Conservation (phyloP, 2,888 invertebrate genomes). For the Sarcophaga variegata region DNA sequence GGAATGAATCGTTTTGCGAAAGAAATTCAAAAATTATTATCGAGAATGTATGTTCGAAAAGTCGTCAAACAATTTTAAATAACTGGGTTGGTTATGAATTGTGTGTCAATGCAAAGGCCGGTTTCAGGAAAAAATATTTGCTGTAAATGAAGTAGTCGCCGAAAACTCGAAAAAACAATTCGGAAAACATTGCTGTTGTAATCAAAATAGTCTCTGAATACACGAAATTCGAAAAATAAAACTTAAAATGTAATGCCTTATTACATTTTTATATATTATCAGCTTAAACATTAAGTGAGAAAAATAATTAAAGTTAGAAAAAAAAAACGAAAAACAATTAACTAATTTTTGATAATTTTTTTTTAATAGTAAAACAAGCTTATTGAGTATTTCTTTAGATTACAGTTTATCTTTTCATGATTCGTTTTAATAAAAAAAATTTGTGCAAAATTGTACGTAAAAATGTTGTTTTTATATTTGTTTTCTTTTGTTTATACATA, state of each 20-base stretch:
- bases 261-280: conserved; percentile 42
- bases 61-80: too few relatives aligned
- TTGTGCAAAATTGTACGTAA: conserved; percentile 64
- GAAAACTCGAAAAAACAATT: too few relatives aligned
- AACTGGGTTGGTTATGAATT: too few relatives aligned
- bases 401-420: conserved; percentile 25
- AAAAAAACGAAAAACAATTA: conserved; percentile 48
- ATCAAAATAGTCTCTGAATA: too few relatives aligned
- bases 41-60: too few relatives aligned
- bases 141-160: too few relatives aligned
- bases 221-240: conserved; percentile 13
- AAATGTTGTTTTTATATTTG: conserved; percentile 36
- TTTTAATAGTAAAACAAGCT: conserved; percentile 57
- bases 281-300: conserved; percentile 59
- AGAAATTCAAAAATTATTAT: too few relatives aligned
- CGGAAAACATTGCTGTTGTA: too few relatives aligned
- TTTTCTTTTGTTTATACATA: conserved; percentile 14
- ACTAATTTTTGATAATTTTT: conserved; percentile 43
- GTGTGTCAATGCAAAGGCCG: too few relatives aligned
- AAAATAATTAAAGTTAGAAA: conserved; percentile 3
- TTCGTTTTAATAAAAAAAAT: conserved; percentile 45
- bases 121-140: too few relatives aligned
- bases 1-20: too few relatives aligned
- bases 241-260: conserved; percentile 49
- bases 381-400: conserved; percentile 62